Evolutionary conservation across 2,888 invertebrate genomes (phyloP), one percentile per base, ranked within the genome.

Genomic region (Trissolcus brochymenae): DNA sequence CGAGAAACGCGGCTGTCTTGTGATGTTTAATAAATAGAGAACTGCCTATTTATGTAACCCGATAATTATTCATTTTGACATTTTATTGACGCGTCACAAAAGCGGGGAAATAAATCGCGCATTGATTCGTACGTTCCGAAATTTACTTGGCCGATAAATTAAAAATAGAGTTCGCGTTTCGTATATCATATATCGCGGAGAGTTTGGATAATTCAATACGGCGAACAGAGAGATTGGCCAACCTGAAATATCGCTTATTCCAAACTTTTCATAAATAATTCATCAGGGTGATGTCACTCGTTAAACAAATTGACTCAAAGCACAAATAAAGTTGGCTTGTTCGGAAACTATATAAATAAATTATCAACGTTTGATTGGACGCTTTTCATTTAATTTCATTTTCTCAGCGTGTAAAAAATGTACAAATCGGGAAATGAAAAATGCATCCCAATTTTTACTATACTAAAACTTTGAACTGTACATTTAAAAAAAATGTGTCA

Each of bases 211-310:
- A 75, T 68, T 68, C 49, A 50, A 57, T 66, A 74, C 16, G 16
- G 0, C 35, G 35, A 46, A 51, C 40, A n/a, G 7, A 29, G 29
- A 67, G 67, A 57, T 35, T 67, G 67, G 62, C 51, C 56, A 74
- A 74, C 66, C 25, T 25, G 62, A 67, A 74, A 74, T 74, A 74
- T 17, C 75, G 54, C 57, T 68, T 66, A 68, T 68, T 19, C 49
- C 64, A 68, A 53, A 59, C 49, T 57, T 57, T 54, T 68, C 75
- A 9, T 54, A 75, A 75, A 75, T 75, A 75, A 75, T 75, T 70
- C 19, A 65, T 41, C 50, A 41, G 55, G 53, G 21, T 59, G 64
- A 75, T 70, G 50, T 65, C 35, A 35, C 55, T 54, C 68, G 55
- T 75, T 55, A 75, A 70, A 68, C 16, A 55, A 75, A 70, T 75